Percentiles rank a stretch among this genome's conserved stretches.
These are phyloP conservation scores for Xestia rhomboidea DNA, from an alignment of 2,888 invertebrate genomes.

Conservation along the genomic window DNA sequence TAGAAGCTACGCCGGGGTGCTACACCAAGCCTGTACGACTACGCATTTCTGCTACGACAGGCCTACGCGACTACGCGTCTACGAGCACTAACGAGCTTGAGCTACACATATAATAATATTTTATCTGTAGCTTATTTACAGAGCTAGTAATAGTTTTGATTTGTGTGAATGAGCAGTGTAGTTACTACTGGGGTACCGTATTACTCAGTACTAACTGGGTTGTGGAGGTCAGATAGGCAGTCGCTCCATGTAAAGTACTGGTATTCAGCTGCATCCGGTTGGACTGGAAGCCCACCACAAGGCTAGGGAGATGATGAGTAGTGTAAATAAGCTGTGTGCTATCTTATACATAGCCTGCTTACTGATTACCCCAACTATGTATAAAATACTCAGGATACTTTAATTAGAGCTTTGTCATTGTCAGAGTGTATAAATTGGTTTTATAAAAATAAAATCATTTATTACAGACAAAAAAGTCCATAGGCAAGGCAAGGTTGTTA, in stretches of 20 bases:
- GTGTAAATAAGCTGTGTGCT: too few relatives aligned
- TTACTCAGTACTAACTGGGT: too few relatives aligned
- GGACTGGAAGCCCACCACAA: too few relatives aligned
- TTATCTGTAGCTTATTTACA: too few relatives aligned
- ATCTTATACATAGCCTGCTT: not conserved
- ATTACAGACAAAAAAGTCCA: not conserved
- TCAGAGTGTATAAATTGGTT: not conserved
- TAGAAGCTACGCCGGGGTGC: not conserved
- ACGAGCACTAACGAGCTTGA: not conserved
- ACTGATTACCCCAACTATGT: not conserved
- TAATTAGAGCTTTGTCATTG: not conserved
- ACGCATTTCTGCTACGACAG: not conserved
- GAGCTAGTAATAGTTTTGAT: too few relatives aligned
- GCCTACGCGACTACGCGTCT: constrained; percentile 20
- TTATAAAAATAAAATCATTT: not conserved
- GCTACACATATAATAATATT: not conserved
- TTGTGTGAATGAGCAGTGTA: too few relatives aligned
- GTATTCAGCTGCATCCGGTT: too few relatives aligned
- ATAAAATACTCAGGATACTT: not conserved
- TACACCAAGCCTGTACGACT: constrained; percentile 3
- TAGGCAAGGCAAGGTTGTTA: not conserved
- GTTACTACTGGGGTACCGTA: too few relatives aligned
- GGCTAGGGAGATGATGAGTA: too few relatives aligned
- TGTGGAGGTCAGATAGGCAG: too few relatives aligned
- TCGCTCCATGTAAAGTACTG: too few relatives aligned